These are phyloP conservation scores for Calosoma granatense DNA, from an alignment of 1,140 invertebrate species.

Conservation along the genomic window DNA sequence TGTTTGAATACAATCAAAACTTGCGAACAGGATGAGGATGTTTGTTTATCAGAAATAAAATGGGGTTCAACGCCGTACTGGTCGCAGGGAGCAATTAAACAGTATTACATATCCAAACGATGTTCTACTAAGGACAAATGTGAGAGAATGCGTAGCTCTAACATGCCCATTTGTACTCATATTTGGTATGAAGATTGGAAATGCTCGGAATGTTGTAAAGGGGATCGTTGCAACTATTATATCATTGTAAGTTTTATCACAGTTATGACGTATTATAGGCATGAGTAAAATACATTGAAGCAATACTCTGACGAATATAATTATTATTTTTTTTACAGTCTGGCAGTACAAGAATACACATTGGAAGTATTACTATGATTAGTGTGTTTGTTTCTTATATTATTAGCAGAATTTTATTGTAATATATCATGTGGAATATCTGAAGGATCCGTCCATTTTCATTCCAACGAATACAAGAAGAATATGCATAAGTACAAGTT, in stretches of 20 bases:
- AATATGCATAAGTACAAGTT: too few relatives aligned
- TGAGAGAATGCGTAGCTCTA: constrained; percentile 50
- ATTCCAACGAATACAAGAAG: too few relatives aligned
- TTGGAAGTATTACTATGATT: background rate
- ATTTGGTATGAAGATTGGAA: constrained; percentile 98
- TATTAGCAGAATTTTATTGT: background rate
- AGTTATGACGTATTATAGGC: too few relatives aligned
- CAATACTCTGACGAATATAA: background rate
- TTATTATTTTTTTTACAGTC: background rate
- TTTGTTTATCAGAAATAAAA: constrained; percentile 77
- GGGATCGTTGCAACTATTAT: constrained; percentile 95
- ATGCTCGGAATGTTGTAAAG: constrained; percentile 93
- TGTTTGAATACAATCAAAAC: constrained; percentile 86
- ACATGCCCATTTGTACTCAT: constrained; percentile 75
- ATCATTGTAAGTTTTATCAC: constrained; percentile 87
- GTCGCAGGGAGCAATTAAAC: constrained; percentile 84
- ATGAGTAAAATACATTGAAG: too few relatives aligned
- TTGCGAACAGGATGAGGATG: constrained; percentile 78
- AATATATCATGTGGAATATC: too few relatives aligned
- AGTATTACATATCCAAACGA: constrained; percentile 87
- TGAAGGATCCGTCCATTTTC: too few relatives aligned
- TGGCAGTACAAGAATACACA: background rate
- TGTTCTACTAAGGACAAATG: constrained; percentile 79
- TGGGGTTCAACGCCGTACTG: constrained; percentile 94
- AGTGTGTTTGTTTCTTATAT: background rate